A percentile compares a stretch with the other conserved stretches of the same genome.
Conservation (phyloP, 1,140 invertebrate species). For the Platorchestia sp. region DNA sequence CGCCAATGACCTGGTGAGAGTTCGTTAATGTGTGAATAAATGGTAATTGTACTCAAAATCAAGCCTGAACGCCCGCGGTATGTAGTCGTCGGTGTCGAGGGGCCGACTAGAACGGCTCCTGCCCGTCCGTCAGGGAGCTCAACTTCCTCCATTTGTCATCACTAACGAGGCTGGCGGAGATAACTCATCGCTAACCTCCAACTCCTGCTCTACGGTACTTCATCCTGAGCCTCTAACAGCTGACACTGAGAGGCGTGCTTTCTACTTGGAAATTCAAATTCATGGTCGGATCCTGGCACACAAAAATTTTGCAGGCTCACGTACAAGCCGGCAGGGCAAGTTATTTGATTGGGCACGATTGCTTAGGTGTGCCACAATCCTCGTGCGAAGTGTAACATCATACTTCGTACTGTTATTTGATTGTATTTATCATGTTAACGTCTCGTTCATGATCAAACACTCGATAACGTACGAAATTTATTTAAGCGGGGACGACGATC, state of each 20-base stretch:
- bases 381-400: no score
- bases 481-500: background rate
- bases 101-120: background rate
- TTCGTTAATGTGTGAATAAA: no score
- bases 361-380: no score
- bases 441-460: background rate
- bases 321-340: background rate
- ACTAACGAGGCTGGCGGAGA: background rate
- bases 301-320: background rate
- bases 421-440: no score
- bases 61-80: background rate
- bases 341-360: background rate
- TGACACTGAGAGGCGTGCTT: background rate
- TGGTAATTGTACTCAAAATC: no score
- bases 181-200: background rate
- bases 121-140: background rate
- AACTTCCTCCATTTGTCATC: background rate
- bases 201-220: background rate
- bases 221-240: background rate
- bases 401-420: no score
- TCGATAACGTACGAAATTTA: background rate
- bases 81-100: background rate
- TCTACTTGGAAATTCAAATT: background rate
- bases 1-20: no score
- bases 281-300: background rate